phyloP scores from a whole-genome alignment of 2,797 vertebrate genomes.

The Schizopygopsis malacanthus region DNA sequence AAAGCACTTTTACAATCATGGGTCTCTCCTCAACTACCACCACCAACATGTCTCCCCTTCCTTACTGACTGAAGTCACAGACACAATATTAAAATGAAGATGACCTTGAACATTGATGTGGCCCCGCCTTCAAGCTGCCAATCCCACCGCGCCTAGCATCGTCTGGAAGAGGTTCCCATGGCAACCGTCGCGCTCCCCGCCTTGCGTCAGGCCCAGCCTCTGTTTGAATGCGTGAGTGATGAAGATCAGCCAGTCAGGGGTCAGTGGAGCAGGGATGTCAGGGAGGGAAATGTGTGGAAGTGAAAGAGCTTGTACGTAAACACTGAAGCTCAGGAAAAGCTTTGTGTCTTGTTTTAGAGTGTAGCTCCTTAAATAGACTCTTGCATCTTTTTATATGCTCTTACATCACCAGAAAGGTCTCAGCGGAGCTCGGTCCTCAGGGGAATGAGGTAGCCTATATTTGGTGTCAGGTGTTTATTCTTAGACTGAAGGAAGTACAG shows the following conservation, averaged over 20 bases:
- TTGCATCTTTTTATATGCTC: conserved; percentile 21
- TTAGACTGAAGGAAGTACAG: too few relatives aligned
- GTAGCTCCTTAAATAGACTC: conserved; percentile 26
- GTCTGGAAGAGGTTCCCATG: conserved; percentile 80
- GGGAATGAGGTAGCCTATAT: not conserved
- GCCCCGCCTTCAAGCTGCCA: conserved; percentile 65
- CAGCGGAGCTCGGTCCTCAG: not conserved
- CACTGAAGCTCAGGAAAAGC: conserved; percentile 3
- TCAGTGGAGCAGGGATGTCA: conserved; percentile 23
- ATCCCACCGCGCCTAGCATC: conserved; percentile 62
- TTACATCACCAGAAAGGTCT: not conserved
- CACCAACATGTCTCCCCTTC: not conserved
- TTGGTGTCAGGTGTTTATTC: conserved; percentile 1
- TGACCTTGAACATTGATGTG: conserved; percentile 71
- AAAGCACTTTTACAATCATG: too few relatives aligned
- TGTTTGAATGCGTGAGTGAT: conserved; percentile 60
- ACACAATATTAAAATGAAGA: conserved; percentile 23
- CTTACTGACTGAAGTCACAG: not conserved
- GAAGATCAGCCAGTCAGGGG: conserved; percentile 48
- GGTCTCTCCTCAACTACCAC: too few relatives aligned
- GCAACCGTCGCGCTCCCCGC: conserved; percentile 82
- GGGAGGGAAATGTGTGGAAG: not conserved
- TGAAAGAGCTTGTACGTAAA: not conserved
- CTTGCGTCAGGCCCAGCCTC: conserved; percentile 82
- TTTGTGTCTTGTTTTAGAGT: not conserved